These are phyloP conservation scores for Chrysopilus asiliformis DNA, from an alignment of 2,888 invertebrate species.

Conservation along the genomic window DNA sequence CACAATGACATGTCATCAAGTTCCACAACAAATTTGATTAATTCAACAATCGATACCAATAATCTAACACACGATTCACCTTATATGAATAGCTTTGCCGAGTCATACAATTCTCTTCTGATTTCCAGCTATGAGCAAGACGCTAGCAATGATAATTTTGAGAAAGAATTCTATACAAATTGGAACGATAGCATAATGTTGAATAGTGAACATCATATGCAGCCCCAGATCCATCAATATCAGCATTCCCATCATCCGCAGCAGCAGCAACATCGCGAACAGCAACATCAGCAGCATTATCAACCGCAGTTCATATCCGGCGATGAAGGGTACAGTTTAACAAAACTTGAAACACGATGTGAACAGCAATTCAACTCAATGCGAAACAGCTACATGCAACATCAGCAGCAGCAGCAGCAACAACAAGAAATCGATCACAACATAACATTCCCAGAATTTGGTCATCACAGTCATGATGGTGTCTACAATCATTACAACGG, in stretches of 20 bases:
- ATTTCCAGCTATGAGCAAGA: slow-evolving; percentile 17
- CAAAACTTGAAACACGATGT: slow-evolving; percentile 30
- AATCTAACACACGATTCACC: too few species aligned
- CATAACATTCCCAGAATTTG: slow-evolving; percentile 12
- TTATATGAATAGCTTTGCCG: slow-evolving; percentile 27
- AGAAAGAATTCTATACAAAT: neutral
- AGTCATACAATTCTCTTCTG: slow-evolving; percentile 31
- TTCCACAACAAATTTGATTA: slow-evolving; percentile 5
- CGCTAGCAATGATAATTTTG: slow-evolving; percentile 7
- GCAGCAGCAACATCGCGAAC: slow-evolving; percentile 19
- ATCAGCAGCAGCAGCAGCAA: slow-evolving; percentile 8
- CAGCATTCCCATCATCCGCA: too few species aligned
- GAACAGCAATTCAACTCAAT: slow-evolving; percentile 18
- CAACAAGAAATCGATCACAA: slow-evolving; percentile 1
- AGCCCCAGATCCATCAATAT: too few species aligned
- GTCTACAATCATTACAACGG: slow-evolving; percentile 10
- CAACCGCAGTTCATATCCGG: slow-evolving; percentile 29
- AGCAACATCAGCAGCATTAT: slow-evolving; percentile 29
- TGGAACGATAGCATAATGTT: neutral
- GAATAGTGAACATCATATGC: neutral
- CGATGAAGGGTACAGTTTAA: slow-evolving; percentile 31
- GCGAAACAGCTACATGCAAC: neutral
- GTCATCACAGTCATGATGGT: slow-evolving; percentile 2
- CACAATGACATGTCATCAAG: slow-evolving; percentile 9
- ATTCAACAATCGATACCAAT: slow-evolving; percentile 4